Conservation (phyloP, 2,797 vertebrate species). For the Pyrocephalus nanus region DNA sequence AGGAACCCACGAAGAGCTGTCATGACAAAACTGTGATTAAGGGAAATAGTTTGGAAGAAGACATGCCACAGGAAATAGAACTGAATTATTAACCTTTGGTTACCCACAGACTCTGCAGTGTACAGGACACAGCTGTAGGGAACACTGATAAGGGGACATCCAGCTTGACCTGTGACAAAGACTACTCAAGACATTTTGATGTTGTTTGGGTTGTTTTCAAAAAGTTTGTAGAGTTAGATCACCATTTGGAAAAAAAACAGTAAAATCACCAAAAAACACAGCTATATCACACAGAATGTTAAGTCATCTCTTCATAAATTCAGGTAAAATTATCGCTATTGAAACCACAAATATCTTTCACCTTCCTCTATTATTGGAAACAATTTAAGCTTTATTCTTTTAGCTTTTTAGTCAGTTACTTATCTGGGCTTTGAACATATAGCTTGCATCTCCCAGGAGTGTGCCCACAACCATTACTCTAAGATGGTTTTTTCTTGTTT, state of each 20-base stretch:
- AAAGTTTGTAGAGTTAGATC: not conserved
- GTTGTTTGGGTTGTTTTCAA: not conserved
- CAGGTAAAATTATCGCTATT: not conserved
- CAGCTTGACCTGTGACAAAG: not conserved
- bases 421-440: not conserved
- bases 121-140: not conserved
- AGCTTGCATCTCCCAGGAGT: not conserved
- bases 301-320: not conserved
- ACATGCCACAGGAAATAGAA: not conserved
- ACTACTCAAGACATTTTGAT: not conserved
- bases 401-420: not conserved
- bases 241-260: not conserved
- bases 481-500: not conserved
- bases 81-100: not conserved
- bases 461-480: not conserved
- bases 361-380: not conserved
- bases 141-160: not conserved
- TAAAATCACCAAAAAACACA: not conserved
- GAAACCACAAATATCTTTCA: not conserved
- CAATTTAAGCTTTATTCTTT: not conserved
- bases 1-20: not conserved
- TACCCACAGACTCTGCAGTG: not conserved
- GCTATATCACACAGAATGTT: not conserved
- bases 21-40: rapidly evolving
- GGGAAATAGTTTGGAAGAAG: not conserved